phyloP scores from a whole-genome alignment of 2,888 invertebrate species.

The Glaucopsyche alexis region DNA sequence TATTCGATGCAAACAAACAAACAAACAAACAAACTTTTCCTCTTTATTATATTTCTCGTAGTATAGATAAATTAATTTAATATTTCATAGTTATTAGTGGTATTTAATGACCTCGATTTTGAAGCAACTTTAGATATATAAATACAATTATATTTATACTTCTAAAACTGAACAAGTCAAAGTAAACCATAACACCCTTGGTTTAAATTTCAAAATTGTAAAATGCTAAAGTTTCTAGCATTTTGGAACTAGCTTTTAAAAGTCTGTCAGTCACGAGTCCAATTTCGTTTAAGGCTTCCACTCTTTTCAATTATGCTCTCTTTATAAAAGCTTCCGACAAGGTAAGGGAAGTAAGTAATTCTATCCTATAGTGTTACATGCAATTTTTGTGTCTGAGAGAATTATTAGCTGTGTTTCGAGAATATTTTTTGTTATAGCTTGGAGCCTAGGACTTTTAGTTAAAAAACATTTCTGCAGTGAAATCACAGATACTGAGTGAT shows the following conservation, averaged over 20 bases:
- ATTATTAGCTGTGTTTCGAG: neutral
- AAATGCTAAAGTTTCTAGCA: neutral
- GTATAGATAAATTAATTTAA: too few relatives aligned
- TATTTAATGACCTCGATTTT: too few relatives aligned
- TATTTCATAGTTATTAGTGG: too few relatives aligned
- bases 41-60: too few relatives aligned
- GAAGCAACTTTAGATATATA: too few relatives aligned
- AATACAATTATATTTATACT: too few relatives aligned
- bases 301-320: slow-evolving; percentile 15
- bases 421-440: neutral
- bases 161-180: neutral
- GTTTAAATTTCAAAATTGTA: neutral
- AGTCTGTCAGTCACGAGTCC: slow-evolving; percentile 24
- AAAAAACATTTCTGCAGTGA: too few relatives aligned
- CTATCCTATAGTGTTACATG: neutral
- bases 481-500: too few relatives aligned
- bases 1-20: too few relatives aligned
- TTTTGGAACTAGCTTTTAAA: slow-evolving; percentile 22
- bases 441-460: neutral
- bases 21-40: too few relatives aligned
- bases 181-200: neutral
- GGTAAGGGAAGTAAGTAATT: slow-evolving; percentile 16
- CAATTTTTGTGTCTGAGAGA: slow-evolving; percentile 1
- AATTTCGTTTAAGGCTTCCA: slow-evolving; percentile 16
- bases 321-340: slow-evolving; percentile 11